Evolutionary conservation across 2,888 invertebrate species (phyloP).

Genomic region (Elmis aenea): DNA sequence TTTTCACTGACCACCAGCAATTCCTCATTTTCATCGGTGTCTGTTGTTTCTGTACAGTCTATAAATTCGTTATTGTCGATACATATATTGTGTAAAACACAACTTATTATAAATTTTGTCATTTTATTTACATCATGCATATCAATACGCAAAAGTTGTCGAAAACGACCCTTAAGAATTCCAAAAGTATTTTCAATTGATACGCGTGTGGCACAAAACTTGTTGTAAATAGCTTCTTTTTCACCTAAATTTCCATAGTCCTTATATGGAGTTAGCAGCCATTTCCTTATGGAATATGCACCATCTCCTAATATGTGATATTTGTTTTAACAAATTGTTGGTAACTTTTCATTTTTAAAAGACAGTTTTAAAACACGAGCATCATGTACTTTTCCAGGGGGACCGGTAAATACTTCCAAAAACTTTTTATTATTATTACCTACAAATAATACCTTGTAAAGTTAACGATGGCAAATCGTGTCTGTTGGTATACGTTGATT

Average conservation of each 20-base stretch:
- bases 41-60: too few species aligned
- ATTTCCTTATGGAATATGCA: background rate
- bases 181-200: conserved; percentile 29
- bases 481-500: conserved; percentile 26
- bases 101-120: conserved; percentile 19
- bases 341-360: background rate
- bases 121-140: conserved; percentile 5
- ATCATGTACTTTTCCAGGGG: conserved; percentile 1
- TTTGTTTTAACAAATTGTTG: background rate
- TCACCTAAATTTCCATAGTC: conserved; percentile 3
- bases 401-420: conserved; percentile 17
- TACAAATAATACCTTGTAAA: conserved; percentile 25
- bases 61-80: conserved; percentile 14
- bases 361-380: background rate
- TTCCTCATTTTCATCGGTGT: too few species aligned
- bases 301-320: conserved; percentile 1
- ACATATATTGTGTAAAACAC: too few species aligned
- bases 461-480: conserved; percentile 12
- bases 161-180: conserved; percentile 20
- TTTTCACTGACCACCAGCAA: too few species aligned
- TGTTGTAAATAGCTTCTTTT: too few species aligned
- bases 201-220: conserved; percentile 20
- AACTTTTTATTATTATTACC: conserved; percentile 22
- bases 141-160: conserved; percentile 3
- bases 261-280: conserved; percentile 1